These are phyloP conservation scores for Hydractinia symbiolongicarpus DNA, from an alignment of 30 jellyfish, hydroid and myxozoan genomes.

Conservation along the genomic window DNA sequence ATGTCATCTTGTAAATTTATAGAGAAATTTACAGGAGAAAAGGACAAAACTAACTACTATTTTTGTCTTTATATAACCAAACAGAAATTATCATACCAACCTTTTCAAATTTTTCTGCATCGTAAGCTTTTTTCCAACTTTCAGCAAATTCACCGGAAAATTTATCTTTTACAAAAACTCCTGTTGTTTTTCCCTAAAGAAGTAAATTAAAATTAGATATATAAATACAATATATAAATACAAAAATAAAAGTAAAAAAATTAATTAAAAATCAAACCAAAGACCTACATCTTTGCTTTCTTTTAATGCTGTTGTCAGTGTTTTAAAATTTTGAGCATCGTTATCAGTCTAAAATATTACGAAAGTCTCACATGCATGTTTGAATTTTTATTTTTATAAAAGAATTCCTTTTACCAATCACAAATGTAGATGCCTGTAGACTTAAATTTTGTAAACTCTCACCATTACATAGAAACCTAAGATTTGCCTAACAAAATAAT, in stretches of 20 bases:
- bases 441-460: too few relatives aligned
- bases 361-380: too few relatives aligned
- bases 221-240: background rate
- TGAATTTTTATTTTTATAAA: too few relatives aligned
- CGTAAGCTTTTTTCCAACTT: constrained; percentile 66
- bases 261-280: background rate
- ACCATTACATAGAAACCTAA: too few relatives aligned
- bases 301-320: constrained; percentile 46
- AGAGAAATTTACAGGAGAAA: too few relatives aligned
- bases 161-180: constrained; percentile 80
- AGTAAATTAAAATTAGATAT: background rate
- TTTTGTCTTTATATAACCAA: too few relatives aligned
- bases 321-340: constrained; percentile 74
- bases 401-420: too few relatives aligned
- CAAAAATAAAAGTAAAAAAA: background rate
- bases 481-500: too few relatives aligned
- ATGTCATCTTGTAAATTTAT: too few relatives aligned
- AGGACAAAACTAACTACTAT: too few relatives aligned
- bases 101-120: constrained; percentile 54
- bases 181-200: constrained; percentile 69
- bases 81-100: constrained; percentile 14
- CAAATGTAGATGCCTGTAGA: too few relatives aligned
- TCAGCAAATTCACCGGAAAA: constrained; percentile 91
- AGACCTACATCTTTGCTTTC: constrained; percentile 73
- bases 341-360: constrained; percentile 53